phyloP scores from a whole-genome alignment of 2,888 invertebrate species.

The Idaea straminata region DNA sequence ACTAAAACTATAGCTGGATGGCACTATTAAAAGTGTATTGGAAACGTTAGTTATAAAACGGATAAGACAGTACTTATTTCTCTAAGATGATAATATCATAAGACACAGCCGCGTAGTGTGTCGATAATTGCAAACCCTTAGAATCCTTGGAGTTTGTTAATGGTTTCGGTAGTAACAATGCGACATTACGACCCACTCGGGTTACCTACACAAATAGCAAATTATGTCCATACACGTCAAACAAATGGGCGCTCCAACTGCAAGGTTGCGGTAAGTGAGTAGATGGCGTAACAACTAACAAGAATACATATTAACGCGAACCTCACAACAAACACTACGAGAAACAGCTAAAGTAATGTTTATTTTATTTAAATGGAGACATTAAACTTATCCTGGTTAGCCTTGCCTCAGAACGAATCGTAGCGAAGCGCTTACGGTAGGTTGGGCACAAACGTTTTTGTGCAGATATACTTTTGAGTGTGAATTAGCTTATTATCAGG shows the following conservation, averaged over 20 bases:
- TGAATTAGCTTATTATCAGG: constrained; percentile 25
- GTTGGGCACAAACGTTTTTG: constrained; percentile 27
- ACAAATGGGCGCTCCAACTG: constrained; percentile 57
- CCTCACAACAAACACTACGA: constrained; percentile 28
- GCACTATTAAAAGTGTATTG: constrained; percentile 43
- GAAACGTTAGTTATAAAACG: constrained; percentile 34
- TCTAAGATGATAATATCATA: constrained; percentile 41
- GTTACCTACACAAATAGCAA: constrained; percentile 62
- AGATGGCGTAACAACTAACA: constrained; percentile 50
- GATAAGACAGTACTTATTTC: constrained; percentile 32
- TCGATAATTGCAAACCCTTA: constrained; percentile 53
- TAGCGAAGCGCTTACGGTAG: constrained; percentile 17
- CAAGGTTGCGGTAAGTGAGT: constrained; percentile 60
- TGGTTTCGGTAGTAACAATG: constrained; percentile 62
- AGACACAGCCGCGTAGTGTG: constrained; percentile 50
- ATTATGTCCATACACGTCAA: constrained; percentile 63
- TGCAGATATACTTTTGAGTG: constrained; percentile 28
- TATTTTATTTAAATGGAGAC: constrained; percentile 31
- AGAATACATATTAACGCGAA: constrained; percentile 38
- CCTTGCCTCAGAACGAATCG: constrained; percentile 26
- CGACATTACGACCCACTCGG: constrained; percentile 64
- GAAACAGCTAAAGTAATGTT: constrained; percentile 29
- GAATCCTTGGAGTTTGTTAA: constrained; percentile 54
- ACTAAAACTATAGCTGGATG: constrained; percentile 37
- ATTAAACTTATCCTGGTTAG: constrained; percentile 31